These are phyloP conservation scores for Drosophila sucinea DNA, from an alignment of 1,140 invertebrate genomes.

Conservation along the genomic window DNA sequence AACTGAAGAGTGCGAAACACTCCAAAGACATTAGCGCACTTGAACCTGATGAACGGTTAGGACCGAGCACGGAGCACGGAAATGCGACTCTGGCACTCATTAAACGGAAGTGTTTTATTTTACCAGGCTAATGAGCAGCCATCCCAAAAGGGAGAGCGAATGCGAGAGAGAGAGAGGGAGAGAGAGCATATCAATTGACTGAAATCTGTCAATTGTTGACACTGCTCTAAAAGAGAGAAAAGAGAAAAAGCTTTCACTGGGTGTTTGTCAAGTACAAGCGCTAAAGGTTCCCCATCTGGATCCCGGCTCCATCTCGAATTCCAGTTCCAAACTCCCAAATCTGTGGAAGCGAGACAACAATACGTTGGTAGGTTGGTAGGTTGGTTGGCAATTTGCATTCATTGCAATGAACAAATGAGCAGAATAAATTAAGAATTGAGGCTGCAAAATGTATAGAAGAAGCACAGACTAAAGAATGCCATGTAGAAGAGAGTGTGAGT, in stretches of 20 bases:
- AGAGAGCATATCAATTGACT: constrained; percentile 21
- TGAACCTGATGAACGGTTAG: constrained; percentile 39
- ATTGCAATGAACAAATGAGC: constrained; percentile 61
- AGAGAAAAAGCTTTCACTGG: constrained; percentile 29
- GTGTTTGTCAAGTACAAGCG: constrained; percentile 68
- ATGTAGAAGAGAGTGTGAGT: constrained; percentile 21
- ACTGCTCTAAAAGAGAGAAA: constrained; percentile 10
- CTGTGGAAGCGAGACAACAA: constrained; percentile 23
- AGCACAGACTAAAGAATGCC: background rate
- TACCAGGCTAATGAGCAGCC: constrained; percentile 59
- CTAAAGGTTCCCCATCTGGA: constrained; percentile 10
- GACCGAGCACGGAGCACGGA: constrained; percentile 47
- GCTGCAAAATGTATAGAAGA: constrained; percentile 14
- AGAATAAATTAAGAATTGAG: constrained; percentile 63
- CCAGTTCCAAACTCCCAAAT: background rate
- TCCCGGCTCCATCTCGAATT: background rate
- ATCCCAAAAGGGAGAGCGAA: constrained; percentile 6
- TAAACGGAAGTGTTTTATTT: constrained; percentile 74
- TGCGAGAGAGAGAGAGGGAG: constrained; percentile 15
- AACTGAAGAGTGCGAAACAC: constrained; percentile 75
- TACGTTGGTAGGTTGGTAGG: background rate
- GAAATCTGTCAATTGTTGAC: constrained; percentile 41
- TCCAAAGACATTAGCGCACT: constrained; percentile 80
- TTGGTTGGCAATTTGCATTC: constrained; percentile 61
- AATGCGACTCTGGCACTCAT: constrained; percentile 71